Conservation (phyloP, 1,140 invertebrate species). For the honey bee (Apis mellifera) region DNA sequence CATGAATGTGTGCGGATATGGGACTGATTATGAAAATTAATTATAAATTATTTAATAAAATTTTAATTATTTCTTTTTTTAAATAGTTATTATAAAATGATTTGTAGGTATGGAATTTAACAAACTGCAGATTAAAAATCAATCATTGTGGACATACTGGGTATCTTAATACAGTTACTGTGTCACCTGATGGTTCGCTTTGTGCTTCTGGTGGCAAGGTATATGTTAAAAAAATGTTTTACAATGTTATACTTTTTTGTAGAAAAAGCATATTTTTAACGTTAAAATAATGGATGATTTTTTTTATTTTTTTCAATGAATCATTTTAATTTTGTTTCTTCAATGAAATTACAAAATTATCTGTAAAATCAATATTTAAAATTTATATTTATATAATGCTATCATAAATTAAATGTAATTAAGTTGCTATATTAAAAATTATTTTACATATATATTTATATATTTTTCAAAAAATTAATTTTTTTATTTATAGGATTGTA, state of each 20-base stretch:
- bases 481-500: conserved; percentile 89
- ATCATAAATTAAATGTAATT: too few relatives aligned
- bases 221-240: conserved; percentile 49
- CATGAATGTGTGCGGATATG: conserved; percentile 81
- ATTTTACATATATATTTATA: background rate
- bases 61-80: background rate
- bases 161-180: conserved; percentile 99
- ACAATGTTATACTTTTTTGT: too few relatives aligned
- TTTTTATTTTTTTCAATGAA: background rate
- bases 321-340: background rate
- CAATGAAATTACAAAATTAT: background rate
- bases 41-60: background rate
- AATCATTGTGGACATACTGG: conserved; percentile 98
- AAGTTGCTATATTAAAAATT: too few relatives aligned
- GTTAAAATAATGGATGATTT: background rate
- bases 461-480: conserved; percentile 3
- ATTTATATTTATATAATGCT: conserved; percentile 19
- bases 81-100: conserved; percentile 29
- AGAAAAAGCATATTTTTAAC: background rate
- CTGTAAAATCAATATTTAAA: background rate
- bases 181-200: conserved; percentile 99
- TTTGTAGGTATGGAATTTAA: conserved; percentile 97
- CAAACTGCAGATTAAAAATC: conserved; percentile 99
- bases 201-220: conserved; percentile 99
- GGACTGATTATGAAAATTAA: conserved; percentile 72